Evolutionary conservation across 1,140 invertebrate genomes (phyloP).

Genomic region (Eupeodes corollae): DNA sequence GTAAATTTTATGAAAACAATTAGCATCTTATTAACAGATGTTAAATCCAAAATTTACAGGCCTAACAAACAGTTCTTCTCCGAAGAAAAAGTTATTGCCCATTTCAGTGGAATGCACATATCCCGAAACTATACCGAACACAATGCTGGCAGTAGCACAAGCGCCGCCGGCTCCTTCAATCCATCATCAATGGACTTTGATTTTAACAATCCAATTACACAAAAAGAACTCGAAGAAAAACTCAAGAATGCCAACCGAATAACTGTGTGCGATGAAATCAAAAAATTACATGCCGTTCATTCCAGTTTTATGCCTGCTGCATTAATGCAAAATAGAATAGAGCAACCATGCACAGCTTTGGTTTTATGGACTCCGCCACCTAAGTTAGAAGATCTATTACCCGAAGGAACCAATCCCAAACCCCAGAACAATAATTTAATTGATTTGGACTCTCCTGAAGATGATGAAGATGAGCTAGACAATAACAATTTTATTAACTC

Average conservation of each 20-base stretch:
- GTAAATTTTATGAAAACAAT: constrained; percentile 2
- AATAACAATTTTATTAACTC: not conserved
- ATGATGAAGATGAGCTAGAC: not conserved
- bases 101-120: constrained; percentile 60
- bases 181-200: constrained; percentile 14
- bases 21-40: not conserved
- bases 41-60: constrained; percentile 23
- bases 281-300: constrained; percentile 48
- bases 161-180: constrained; percentile 18
- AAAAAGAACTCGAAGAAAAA: constrained; percentile 40
- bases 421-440: not conserved
- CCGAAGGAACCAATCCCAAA: not conserved
- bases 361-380: constrained; percentile 63
- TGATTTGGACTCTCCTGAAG: not conserved
- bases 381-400: constrained; percentile 37
- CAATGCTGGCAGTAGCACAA: constrained; percentile 5
- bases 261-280: constrained; percentile 57
- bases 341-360: constrained; percentile 61
- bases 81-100: constrained; percentile 68
- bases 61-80: constrained; percentile 65
- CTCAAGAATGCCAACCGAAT: constrained; percentile 45
- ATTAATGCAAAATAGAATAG: constrained; percentile 36
- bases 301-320: constrained; percentile 21
- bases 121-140: constrained; percentile 40
- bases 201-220: constrained; percentile 16